Evolutionary conservation across 2,797 vertebrate genomes (phyloP).

Genomic region (Enteromius fasciolatus): DNA sequence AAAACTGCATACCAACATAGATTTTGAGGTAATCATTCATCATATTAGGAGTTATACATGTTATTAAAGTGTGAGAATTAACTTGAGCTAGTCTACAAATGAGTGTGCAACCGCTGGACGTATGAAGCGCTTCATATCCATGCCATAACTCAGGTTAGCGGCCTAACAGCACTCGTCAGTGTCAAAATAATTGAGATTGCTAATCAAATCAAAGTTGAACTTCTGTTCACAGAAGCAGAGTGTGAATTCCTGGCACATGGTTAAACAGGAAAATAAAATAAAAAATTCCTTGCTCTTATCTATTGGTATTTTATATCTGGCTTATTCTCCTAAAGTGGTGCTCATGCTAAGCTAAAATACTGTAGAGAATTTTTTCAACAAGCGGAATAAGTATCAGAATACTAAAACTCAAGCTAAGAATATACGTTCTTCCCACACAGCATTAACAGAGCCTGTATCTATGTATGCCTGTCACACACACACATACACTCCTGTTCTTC

Average conservation of each 20-base stretch:
- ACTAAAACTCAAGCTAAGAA: not conserved
- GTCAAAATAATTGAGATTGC: not conserved
- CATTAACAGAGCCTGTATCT: not conserved
- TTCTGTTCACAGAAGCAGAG: not conserved
- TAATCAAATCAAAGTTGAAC: not conserved
- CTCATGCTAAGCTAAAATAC: conserved; percentile 1
- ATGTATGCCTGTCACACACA: no score
- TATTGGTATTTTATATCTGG: not conserved
- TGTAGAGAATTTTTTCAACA: not conserved
- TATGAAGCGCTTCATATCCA: not conserved
- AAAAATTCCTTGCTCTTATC: not conserved
- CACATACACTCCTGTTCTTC: no score
- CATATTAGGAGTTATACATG: not conserved
- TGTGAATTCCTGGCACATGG: no score
- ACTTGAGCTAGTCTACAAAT: not conserved
- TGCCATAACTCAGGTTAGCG: not conserved
- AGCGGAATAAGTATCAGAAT: not conserved
- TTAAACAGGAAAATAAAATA: no score
- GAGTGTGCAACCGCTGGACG: not conserved
- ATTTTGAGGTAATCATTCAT: not conserved
- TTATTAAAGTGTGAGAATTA: not conserved
- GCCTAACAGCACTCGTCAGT: not conserved
- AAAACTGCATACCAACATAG: not conserved
- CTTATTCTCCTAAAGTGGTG: not conserved
- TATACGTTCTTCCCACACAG: conserved; percentile 14